A percentile compares a stretch with the other conserved stretches of the same genome.
Evolutionary conservation across 1,140 invertebrate species (phyloP).

Genomic region (Heliconius hermathena): DNA sequence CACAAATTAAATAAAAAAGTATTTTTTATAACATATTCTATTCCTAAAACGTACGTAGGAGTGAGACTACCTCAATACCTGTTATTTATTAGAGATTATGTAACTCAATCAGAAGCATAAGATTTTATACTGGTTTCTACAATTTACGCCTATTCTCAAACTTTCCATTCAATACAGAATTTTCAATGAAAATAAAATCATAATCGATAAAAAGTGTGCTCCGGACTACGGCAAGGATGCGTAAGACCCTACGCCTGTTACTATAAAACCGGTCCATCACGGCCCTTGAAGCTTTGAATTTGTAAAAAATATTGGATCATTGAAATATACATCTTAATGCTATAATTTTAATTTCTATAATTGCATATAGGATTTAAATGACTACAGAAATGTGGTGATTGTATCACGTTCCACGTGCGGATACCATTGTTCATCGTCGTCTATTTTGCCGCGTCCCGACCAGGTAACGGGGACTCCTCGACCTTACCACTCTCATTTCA

Average conservation of each 20-base stretch:
- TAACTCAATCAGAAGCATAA: conserved; percentile 6
- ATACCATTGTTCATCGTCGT: conserved; percentile 68
- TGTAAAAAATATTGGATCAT: conserved; percentile 29
- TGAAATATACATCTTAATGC: conserved; percentile 21
- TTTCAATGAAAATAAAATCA: conserved; percentile 43
- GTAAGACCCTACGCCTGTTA: conserved; percentile 67
- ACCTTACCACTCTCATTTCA: conserved; percentile 39
- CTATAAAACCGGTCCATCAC: conserved; percentile 64
- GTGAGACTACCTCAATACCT: conserved; percentile 19
- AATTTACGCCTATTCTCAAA: conserved; percentile 32
- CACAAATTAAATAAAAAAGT: not conserved
- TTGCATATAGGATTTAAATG: not conserved
- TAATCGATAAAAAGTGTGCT: conserved; percentile 43
- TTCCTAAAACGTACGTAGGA: not conserved
- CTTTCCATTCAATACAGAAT: conserved; percentile 31
- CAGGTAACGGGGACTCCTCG: conserved; percentile 34
- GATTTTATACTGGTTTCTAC: conserved; percentile 29
- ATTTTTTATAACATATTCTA: not conserved
- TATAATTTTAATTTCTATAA: not conserved
- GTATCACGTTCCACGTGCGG: conserved; percentile 64
- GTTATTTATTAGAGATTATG: conserved; percentile 18
- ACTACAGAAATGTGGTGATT: not conserved
- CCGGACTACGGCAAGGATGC: conserved; percentile 40
- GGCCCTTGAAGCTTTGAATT: conserved; percentile 47
- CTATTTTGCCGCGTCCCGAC: conserved; percentile 57